Evolutionary conservation across 2,888 invertebrate genomes (phyloP).

Genomic region (Amphipoea lucens): DNA sequence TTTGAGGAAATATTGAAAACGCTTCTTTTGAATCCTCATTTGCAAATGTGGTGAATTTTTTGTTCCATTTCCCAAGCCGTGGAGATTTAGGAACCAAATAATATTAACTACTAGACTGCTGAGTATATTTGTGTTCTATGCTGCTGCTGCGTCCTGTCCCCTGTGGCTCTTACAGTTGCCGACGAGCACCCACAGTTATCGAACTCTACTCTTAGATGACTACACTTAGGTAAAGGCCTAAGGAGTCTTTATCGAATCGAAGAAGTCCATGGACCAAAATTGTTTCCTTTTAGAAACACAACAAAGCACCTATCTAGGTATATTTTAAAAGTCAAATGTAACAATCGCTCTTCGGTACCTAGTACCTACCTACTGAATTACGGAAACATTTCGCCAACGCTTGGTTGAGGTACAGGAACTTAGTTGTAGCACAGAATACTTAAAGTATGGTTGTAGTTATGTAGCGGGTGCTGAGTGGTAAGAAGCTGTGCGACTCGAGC

Average conservation of each 20-base stretch:
- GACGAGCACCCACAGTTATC: not conserved
- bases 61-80: not conserved
- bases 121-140: too few species aligned
- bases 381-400: not conserved
- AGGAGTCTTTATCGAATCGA: not conserved
- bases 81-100: not conserved
- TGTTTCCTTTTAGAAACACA: not conserved
- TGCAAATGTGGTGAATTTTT: not conserved
- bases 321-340: not conserved
- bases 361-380: not conserved
- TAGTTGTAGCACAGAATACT: not conserved
- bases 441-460: not conserved
- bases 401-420: not conserved
- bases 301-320: not conserved
- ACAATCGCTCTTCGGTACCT: not conserved
- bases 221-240: not conserved
- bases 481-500: slow-evolving; percentile 21
- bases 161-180: not conserved
- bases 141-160: not conserved
- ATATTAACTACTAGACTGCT: not conserved
- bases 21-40: not conserved
- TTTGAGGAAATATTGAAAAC: not conserved
- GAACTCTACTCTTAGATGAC: not conserved
- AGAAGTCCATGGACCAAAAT: not conserved
- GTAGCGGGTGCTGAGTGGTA: slow-evolving; percentile 7